Conservation (phyloP, 2,113 vertebrate species). For the Paraplagusia blochii region DNA sequence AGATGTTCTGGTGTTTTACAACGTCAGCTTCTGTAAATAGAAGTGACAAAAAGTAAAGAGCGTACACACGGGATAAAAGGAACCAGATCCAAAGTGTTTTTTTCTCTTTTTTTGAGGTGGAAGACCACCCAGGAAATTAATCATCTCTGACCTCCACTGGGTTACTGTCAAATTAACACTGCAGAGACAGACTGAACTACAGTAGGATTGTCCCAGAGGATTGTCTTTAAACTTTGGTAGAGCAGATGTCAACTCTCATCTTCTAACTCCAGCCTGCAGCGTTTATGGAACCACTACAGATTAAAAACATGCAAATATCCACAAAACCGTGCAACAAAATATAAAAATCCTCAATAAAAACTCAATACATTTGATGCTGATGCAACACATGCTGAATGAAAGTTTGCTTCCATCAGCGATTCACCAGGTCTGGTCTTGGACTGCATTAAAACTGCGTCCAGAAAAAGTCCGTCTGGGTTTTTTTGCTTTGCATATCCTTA, state of each 20-base stretch:
- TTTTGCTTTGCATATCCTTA: neutral
- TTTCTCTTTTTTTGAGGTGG: neutral
- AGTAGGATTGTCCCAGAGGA: too few species aligned
- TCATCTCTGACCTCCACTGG: conserved; percentile 44
- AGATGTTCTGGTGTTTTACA: neutral
- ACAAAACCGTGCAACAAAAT: too few species aligned
- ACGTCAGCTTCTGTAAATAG: neutral
- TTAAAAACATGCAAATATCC: too few species aligned
- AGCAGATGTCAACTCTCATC: conserved; percentile 16
- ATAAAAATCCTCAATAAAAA: neutral
- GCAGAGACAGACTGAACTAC: too few species aligned
- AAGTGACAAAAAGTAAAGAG: neutral
- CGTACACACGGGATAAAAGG: neutral
- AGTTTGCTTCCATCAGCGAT: conserved; percentile 25
- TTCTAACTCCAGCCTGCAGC: conserved; percentile 10
- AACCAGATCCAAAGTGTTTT: neutral
- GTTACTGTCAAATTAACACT: conserved; percentile 37
- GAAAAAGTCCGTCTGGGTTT: conserved; percentile 18
- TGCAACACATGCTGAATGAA: conserved; percentile 5
- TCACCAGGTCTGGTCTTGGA: conserved; percentile 13
- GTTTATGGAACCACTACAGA: neutral
- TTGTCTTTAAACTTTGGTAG: conserved; percentile 19
- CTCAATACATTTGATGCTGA: neutral
- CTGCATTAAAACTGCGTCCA: conserved; percentile 24
- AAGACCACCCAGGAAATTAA: conserved; percentile 56